phyloP scores from a whole-genome alignment of 2,888 invertebrate genomes.

The Macropis europaea region DNA sequence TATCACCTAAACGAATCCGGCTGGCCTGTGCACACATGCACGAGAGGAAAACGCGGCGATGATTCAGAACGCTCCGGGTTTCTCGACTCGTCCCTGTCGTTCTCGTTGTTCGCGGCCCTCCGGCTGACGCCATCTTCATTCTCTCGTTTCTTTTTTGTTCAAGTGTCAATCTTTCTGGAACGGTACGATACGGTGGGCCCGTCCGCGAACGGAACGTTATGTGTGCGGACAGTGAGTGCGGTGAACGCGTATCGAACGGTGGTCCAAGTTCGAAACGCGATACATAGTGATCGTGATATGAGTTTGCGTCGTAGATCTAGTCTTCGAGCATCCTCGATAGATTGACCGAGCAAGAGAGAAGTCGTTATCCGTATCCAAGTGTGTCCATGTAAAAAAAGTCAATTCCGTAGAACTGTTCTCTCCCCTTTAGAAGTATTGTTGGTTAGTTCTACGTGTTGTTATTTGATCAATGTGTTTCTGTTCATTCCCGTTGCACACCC shows the following conservation, averaged over 20 bases:
- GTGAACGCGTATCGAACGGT: slow-evolving; percentile 33
- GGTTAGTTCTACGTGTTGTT: slow-evolving; percentile 69
- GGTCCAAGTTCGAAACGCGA: slow-evolving; percentile 33
- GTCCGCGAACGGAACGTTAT: slow-evolving; percentile 8
- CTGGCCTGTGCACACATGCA: neutral
- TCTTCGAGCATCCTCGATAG: slow-evolving; percentile 46
- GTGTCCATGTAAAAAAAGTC: slow-evolving; percentile 70
- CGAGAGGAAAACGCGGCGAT: slow-evolving; percentile 16
- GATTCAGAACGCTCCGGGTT: slow-evolving; percentile 36
- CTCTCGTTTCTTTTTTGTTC: slow-evolving; percentile 27
- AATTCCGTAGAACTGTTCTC: slow-evolving; percentile 63
- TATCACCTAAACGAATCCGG: slow-evolving; percentile 19
- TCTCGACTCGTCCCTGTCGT: slow-evolving; percentile 22
- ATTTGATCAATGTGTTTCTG: slow-evolving; percentile 56
- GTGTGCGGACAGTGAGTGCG: slow-evolving; percentile 41
- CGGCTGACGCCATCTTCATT: slow-evolving; percentile 52
- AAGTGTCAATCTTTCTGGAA: slow-evolving; percentile 40
- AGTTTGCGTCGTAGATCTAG: slow-evolving; percentile 69
- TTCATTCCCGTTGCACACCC: slow-evolving; percentile 25
- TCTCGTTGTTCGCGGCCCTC: slow-evolving; percentile 3
- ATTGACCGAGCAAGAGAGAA: slow-evolving; percentile 56
- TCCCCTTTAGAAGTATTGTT: slow-evolving; percentile 60
- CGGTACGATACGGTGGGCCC: slow-evolving; percentile 19
- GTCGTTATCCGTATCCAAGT: slow-evolving; percentile 55
- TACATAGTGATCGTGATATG: slow-evolving; percentile 62